A percentile compares a stretch with the other conserved stretches of the same genome.
Evolutionary conservation across 2,113 vertebrate genomes (phyloP).

Genomic region (Mesocricetus auratus): DNA sequence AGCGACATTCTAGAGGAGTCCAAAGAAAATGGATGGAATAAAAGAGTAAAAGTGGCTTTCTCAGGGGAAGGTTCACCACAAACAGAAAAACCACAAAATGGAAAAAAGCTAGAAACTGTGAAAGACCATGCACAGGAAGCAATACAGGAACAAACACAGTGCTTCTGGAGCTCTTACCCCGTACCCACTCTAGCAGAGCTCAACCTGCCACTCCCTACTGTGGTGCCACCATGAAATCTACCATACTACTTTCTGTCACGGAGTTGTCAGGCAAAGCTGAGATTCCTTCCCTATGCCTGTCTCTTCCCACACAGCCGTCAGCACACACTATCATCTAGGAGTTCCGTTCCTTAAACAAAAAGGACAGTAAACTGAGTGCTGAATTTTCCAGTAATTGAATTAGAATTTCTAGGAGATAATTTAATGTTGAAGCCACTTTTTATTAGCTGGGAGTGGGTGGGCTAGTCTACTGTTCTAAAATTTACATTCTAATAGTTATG

Average conservation of each 20-base stretch:
- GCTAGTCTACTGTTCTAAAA: constrained; percentile 12
- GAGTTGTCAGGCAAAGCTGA: constrained; percentile 67
- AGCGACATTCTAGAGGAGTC: constrained; percentile 18
- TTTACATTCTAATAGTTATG: constrained; percentile 1
- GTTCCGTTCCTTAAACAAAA: constrained; percentile 62
- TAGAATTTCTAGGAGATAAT: constrained; percentile 54
- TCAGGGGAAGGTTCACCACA: not conserved
- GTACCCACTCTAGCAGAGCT: constrained; percentile 34
- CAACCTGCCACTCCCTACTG: constrained; percentile 42
- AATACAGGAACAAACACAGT: not conserved
- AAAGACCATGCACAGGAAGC: not conserved
- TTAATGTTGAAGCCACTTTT: constrained; percentile 45
- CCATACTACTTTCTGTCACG: constrained; percentile 71
- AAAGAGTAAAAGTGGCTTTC: constrained; percentile 9
- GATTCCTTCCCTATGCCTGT: constrained; percentile 52
- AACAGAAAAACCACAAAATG: not conserved
- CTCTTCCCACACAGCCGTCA: constrained; percentile 69
- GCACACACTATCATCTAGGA: constrained; percentile 49
- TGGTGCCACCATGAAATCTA: constrained; percentile 68
- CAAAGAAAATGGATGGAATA: not conserved
- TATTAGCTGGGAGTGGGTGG: constrained; percentile 22
- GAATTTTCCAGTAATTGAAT: constrained; percentile 59
- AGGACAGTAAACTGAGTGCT: constrained; percentile 40
- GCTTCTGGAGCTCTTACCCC: constrained; percentile 9
- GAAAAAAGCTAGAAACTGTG: not conserved